Percentiles rank a stretch among this genome's conserved stretches.
phyloP scores from a whole-genome alignment of 2,113 vertebrate genomes.

The Rafetus swinhoei region DNA sequence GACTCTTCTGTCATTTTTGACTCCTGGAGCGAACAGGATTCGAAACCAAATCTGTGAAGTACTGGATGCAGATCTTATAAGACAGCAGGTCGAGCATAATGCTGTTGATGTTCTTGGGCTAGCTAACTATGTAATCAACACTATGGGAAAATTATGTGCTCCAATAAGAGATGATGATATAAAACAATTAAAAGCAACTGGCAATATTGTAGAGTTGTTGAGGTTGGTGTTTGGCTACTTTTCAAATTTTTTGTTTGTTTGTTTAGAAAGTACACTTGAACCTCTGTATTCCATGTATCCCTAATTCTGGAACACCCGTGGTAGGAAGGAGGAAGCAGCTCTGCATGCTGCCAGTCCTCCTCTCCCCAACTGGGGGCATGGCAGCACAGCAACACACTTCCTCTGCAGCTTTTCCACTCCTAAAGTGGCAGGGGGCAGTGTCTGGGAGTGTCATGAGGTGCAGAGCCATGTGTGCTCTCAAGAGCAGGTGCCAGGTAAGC shows the following conservation, averaged over 20 bases:
- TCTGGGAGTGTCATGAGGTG: too few species aligned
- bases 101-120: conserved; percentile 91
- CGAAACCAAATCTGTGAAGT: conserved; percentile 93
- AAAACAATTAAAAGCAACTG: conserved; percentile 85
- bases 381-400: too few species aligned
- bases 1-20: conserved; percentile 92
- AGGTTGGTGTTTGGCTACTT: conserved; percentile 73
- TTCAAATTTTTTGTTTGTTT: background rate
- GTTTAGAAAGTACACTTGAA: background rate
- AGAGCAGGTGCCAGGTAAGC: too few species aligned
- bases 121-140: conserved; percentile 88
- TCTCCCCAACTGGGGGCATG: too few species aligned
- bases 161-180: conserved; percentile 89
- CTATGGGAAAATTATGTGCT: conserved; percentile 93
- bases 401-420: too few species aligned
- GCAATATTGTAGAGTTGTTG: conserved; percentile 82
- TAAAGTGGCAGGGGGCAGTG: too few species aligned
- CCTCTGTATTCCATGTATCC: too few species aligned
- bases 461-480: too few species aligned
- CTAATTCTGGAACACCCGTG: too few species aligned
- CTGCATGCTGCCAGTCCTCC: too few species aligned
- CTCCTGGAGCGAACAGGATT: conserved; percentile 90
- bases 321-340: too few species aligned
- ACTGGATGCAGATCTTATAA: conserved; percentile 91
- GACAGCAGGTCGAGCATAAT: conserved; percentile 90